Evolutionary conservation across 2,113 vertebrate genomes (phyloP).

Genomic region (Elgaria multicarinata): DNA sequence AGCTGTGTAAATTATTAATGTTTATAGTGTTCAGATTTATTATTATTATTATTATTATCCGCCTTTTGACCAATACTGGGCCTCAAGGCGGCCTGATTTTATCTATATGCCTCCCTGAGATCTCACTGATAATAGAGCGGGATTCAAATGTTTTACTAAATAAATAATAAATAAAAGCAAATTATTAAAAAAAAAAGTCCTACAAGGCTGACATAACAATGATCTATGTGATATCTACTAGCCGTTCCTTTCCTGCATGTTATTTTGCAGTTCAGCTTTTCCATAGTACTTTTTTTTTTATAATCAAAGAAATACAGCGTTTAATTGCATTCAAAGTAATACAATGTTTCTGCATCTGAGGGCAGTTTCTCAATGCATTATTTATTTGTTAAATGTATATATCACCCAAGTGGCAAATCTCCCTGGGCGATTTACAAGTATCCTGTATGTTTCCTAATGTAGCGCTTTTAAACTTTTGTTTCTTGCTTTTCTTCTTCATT

Average conservation of each 20-base stretch:
- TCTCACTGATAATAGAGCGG: too few relatives aligned
- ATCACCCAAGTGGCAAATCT: too few relatives aligned
- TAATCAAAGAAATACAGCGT: background rate
- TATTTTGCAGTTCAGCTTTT: background rate
- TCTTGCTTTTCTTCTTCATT: background rate
- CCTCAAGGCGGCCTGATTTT: too few relatives aligned
- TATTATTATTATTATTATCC: too few relatives aligned
- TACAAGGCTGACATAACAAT: background rate
- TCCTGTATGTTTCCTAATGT: background rate
- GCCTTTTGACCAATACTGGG: too few relatives aligned
- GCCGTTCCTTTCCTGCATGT: background rate
- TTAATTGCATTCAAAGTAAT: too few relatives aligned
- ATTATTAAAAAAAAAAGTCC: background rate
- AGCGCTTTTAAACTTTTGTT: background rate
- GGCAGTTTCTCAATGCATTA: background rate
- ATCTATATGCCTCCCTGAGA: too few relatives aligned
- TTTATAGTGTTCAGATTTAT: too few relatives aligned
- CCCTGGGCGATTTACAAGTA: background rate
- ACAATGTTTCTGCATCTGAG: background rate
- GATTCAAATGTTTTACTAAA: too few relatives aligned
- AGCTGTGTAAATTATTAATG: too few relatives aligned
- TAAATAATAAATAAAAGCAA: too few relatives aligned
- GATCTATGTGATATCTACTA: background rate
- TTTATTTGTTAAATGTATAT: too few relatives aligned
- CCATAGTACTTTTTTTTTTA: background rate